Evolutionary conservation across 2,888 invertebrate species (phyloP).

Genomic region (Crematogaster levior): DNA sequence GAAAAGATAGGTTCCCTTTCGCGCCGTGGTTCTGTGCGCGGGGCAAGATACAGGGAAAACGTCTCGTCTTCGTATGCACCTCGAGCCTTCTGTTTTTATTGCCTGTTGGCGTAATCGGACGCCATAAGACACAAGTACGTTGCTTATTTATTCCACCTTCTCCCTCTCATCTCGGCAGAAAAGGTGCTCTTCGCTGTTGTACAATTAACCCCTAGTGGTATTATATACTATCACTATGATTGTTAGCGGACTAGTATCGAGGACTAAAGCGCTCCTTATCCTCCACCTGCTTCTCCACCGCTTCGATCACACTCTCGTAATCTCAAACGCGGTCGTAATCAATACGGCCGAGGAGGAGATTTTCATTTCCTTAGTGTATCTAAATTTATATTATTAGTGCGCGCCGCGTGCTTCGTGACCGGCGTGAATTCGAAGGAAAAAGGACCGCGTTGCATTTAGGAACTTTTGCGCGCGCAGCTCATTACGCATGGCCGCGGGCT

Average conservation of each 20-base stretch:
- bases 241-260: conserved; percentile 68
- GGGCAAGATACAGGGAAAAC: conserved; percentile 21
- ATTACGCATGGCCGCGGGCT: conserved; percentile 82
- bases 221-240: conserved; percentile 73
- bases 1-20: conserved; percentile 24
- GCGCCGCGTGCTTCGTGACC: conserved; percentile 55
- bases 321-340: conserved; percentile 28
- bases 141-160: conserved; percentile 65
- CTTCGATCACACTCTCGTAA: conserved; percentile 40
- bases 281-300: conserved; percentile 23
- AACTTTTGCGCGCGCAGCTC: conserved; percentile 85
- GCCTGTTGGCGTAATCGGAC: conserved; percentile 68
- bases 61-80: conserved; percentile 48
- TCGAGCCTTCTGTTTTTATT: conserved; percentile 66
- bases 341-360: conserved; percentile 29
- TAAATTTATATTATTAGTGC: conserved; percentile 57
- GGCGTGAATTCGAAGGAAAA: conserved; percentile 66
- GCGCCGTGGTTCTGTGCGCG: not conserved
- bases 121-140: conserved; percentile 77
- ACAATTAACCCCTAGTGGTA: conserved; percentile 52
- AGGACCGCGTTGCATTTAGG: conserved; percentile 80
- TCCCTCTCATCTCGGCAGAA: conserved; percentile 25
- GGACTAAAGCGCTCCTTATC: conserved; percentile 34
- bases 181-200: conserved; percentile 43
- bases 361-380: conserved; percentile 32